Percentiles rank a stretch among this genome's conserved stretches.
These are phyloP conservation scores for Actinernus sp. DNA, from an alignment of 92 coral and sea anemone genomes.

Conservation along the genomic window DNA sequence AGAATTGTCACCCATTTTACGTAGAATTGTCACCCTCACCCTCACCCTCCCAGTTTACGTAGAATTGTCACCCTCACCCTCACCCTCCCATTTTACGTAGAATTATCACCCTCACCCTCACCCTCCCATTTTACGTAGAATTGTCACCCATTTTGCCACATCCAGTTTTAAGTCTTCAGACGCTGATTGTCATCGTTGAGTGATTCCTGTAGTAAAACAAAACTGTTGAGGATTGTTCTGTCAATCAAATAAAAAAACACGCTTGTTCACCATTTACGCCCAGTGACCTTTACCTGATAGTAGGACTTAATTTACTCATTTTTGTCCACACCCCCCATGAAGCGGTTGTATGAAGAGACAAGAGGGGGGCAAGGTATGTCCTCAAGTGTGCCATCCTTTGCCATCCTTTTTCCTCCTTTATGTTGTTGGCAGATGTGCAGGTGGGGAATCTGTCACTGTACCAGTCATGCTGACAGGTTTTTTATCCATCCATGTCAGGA, in stretches of 20 bases:
- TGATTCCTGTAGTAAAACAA: slow-evolving; percentile 8
- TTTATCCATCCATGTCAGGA: slow-evolving; percentile 49
- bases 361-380: slow-evolving; percentile 4
- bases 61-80: too few relatives aligned
- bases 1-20: too few relatives aligned
- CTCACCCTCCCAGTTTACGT: too few relatives aligned
- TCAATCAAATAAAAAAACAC: slow-evolving; percentile 29
- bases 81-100: too few relatives aligned
- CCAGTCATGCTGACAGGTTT: slow-evolving; percentile 10
- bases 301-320: slow-evolving; percentile 45
- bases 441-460: slow-evolving; percentile 4
- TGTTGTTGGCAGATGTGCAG: background rate
- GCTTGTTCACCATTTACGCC: slow-evolving; percentile 33
- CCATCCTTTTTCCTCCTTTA: slow-evolving; percentile 40
- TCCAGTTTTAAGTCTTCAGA: slow-evolving; percentile 24
- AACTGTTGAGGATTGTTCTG: slow-evolving; percentile 14
- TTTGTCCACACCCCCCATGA: slow-evolving; percentile 41
- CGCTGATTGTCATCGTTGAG: background rate
- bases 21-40: too few relatives aligned
- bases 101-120: too few relatives aligned
- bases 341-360: slow-evolving; percentile 7
- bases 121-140: too few relatives aligned
- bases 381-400: slow-evolving; percentile 25
- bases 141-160: slow-evolving; percentile 2
- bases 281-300: slow-evolving; percentile 11